phyloP scores from a whole-genome alignment of 2,797 vertebrate genomes.

The Semaprochilodus insignis region DNA sequence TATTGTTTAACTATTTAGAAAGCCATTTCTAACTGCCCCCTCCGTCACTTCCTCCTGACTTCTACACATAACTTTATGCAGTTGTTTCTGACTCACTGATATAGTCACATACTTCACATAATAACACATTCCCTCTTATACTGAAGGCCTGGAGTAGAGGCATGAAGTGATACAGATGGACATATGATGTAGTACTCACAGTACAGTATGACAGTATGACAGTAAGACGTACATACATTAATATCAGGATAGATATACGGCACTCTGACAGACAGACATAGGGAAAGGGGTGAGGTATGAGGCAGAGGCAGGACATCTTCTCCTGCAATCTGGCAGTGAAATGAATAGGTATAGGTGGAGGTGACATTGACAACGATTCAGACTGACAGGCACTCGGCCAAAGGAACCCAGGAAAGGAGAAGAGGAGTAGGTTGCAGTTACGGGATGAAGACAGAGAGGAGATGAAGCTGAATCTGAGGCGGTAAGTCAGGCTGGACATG shows the following conservation, averaged over 20 bases:
- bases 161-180: background rate
- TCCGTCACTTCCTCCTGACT: too few species aligned
- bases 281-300: background rate
- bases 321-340: background rate
- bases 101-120: too few species aligned
- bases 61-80: too few species aligned
- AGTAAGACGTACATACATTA: background rate
- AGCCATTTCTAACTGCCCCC: too few species aligned
- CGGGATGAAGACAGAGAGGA: background rate
- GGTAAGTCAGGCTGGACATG: background rate
- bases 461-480: background rate
- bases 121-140: background rate
- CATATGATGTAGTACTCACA: background rate
- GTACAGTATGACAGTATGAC: background rate
- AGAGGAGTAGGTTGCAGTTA: background rate
- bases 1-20: too few species aligned
- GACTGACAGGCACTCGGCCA: background rate
- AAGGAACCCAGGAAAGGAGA: background rate
- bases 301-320: background rate
- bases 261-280: background rate
- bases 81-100: too few species aligned
- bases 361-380: background rate
- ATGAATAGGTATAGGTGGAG: slow-evolving; percentile 5
- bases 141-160: background rate
- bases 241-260: background rate